Evolutionary conservation across 2,888 invertebrate species (phyloP).

Genomic region (Microplitis deprimator): DNA sequence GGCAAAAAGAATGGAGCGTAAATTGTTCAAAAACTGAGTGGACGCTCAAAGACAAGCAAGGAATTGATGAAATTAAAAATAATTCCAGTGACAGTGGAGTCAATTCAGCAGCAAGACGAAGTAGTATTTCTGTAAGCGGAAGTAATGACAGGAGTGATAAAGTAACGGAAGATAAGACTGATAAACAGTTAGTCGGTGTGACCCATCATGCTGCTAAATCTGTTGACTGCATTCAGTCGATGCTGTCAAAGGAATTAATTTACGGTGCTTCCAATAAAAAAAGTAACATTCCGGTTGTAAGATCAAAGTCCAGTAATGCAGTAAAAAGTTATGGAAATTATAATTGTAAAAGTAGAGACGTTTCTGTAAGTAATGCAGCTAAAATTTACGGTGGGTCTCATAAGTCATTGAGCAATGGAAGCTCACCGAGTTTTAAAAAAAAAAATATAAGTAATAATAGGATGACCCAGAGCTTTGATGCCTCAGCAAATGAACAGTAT

Average conservation of each 20-base stretch:
- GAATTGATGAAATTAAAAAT: slow-evolving; percentile 36
- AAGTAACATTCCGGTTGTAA: slow-evolving; percentile 27
- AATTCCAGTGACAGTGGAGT: not conserved
- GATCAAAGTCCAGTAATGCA: not conserved
- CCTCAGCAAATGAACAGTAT: slow-evolving; percentile 27
- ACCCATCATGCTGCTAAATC: slow-evolving; percentile 56
- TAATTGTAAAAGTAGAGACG: slow-evolving; percentile 44
- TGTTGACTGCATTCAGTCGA: slow-evolving; percentile 61
- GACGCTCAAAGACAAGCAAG: slow-evolving; percentile 42
- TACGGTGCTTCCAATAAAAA: slow-evolving; percentile 42
- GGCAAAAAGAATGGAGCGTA: slow-evolving; percentile 63
- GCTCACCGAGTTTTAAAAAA: slow-evolving; percentile 25
- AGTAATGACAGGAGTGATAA: slow-evolving; percentile 47
- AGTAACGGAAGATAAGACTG: slow-evolving; percentile 47
- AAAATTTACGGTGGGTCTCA: slow-evolving; percentile 57
- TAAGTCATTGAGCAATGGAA: slow-evolving; percentile 49
- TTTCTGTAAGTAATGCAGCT: slow-evolving; percentile 48
- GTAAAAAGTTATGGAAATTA: not conserved
- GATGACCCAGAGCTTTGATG: slow-evolving; percentile 46
- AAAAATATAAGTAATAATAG: slow-evolving; percentile 26
- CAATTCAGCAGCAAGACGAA: slow-evolving; percentile 45
- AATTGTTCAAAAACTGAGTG: slow-evolving; percentile 60
- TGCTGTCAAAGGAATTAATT: slow-evolving; percentile 55
- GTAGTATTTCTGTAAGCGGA: slow-evolving; percentile 47
- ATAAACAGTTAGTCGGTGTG: slow-evolving; percentile 30